Conservation (phyloP, 2,113 vertebrate species). For the Gambusia holbrooki region DNA sequence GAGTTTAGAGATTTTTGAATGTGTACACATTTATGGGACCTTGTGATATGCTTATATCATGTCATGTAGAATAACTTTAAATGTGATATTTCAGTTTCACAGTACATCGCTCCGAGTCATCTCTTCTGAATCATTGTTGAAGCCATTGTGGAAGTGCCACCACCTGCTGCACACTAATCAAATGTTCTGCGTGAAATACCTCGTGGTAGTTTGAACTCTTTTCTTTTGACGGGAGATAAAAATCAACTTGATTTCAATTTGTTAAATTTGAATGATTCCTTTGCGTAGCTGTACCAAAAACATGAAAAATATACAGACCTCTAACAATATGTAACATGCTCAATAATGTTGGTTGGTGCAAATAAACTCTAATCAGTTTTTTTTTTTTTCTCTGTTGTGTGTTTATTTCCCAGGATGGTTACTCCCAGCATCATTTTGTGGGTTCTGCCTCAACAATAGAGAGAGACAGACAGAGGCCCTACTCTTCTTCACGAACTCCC, state of each 20-base stretch:
- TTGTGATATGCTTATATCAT: constrained; percentile 2
- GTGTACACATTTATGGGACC: constrained; percentile 4
- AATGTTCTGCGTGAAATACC: background rate
- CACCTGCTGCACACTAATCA: constrained; percentile 4
- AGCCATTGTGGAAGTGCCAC: constrained; percentile 6
- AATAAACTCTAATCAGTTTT: background rate
- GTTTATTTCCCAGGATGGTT: constrained; percentile 87
- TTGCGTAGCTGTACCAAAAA: background rate
- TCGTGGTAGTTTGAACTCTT: constrained; percentile 1
- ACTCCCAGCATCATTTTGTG: constrained; percentile 98
- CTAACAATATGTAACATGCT: background rate
- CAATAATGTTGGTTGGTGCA: background rate
- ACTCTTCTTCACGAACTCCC: constrained; percentile 95
- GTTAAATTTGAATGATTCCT: background rate
- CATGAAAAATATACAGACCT: too few relatives aligned
- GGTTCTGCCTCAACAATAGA: constrained; percentile 98
- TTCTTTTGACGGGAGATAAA: background rate
- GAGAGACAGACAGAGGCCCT: constrained; percentile 95
- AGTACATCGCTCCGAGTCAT: constrained; percentile 12
- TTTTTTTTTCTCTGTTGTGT: background rate
- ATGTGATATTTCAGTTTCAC: background rate
- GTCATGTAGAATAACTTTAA: constrained; percentile 7
- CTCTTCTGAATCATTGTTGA: constrained; percentile 8
- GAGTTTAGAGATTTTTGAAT: constrained; percentile 15
- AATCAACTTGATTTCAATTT: background rate